Conservation (phyloP, 2,113 vertebrate genomes). For the Melozone crissalis region DNA sequence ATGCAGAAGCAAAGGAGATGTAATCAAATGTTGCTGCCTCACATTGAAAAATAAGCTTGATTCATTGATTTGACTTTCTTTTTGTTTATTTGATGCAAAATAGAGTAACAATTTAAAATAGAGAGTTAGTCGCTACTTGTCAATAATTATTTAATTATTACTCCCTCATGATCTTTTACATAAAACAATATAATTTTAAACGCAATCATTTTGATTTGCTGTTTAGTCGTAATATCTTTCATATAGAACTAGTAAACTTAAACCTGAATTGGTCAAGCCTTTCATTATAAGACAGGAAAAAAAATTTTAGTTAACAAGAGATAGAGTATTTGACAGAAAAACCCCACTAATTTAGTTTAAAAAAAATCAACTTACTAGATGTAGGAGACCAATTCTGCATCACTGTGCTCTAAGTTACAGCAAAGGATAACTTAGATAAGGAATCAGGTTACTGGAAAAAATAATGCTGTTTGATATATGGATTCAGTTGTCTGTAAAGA, state of each 20-base stretch:
- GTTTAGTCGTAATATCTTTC: background rate
- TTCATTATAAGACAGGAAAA: background rate
- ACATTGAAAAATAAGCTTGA: background rate
- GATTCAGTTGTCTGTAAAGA: background rate
- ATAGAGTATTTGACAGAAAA: background rate
- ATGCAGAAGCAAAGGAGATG: background rate
- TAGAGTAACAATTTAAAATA: background rate
- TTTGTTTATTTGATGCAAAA: background rate
- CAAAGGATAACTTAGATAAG: background rate
- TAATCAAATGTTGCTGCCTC: background rate
- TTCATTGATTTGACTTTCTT: background rate
- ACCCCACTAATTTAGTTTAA: background rate
- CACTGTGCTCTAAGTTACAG: background rate
- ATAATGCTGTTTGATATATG: rapidly evolving
- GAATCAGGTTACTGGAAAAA: background rate
- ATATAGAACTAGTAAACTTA: background rate
- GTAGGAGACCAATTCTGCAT: background rate
- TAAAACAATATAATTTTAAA: background rate
- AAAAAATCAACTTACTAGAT: background rate
- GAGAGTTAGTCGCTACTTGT: background rate
- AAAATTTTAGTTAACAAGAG: background rate
- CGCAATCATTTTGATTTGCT: background rate
- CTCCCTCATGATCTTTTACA: background rate
- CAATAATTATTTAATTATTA: background rate
- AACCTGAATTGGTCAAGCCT: background rate